A percentile compares a stretch with the other conserved stretches of the same genome.
phyloP scores from a whole-genome alignment of 2,888 invertebrate genomes.

The Brachycybe producta region DNA sequence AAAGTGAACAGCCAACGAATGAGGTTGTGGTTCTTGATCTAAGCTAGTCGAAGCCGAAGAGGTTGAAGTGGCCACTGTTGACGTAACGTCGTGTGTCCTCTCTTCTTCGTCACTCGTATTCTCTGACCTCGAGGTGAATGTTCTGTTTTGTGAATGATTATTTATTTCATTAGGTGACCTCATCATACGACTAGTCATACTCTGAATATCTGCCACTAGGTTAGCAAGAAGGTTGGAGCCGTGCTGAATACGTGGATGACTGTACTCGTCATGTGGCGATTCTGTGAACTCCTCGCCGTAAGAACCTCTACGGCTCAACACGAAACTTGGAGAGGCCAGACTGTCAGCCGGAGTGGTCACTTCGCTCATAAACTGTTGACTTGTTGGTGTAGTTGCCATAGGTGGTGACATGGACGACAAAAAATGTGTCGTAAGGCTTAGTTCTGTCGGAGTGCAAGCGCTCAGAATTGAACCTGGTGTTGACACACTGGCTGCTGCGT shows the following conservation, averaged over 20 bases:
- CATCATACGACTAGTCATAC: conserved; percentile 13
- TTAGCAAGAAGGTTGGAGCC: neutral
- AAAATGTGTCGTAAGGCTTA: conserved; percentile 5
- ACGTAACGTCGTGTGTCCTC: too few species aligned
- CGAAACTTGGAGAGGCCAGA: neutral
- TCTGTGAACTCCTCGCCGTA: neutral
- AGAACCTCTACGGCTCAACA: neutral
- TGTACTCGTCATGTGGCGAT: neutral
- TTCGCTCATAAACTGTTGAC: conserved; percentile 14
- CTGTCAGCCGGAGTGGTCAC: conserved; percentile 11
- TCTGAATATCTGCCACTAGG: conserved; percentile 16
- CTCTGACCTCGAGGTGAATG: too few species aligned
- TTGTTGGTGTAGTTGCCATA: conserved; percentile 19
- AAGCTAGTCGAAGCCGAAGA: too few species aligned
- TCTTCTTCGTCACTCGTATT: too few species aligned
- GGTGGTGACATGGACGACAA: conserved; percentile 15
- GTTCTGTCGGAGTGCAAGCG: conserved; percentile 14
- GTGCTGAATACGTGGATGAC: neutral
- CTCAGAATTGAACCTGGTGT: conserved; percentile 18
- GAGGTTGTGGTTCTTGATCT: too few species aligned
- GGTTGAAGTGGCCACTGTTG: too few species aligned
- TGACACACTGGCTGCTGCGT: conserved; percentile 7
- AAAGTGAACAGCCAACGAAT: too few species aligned
- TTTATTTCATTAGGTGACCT: too few species aligned
- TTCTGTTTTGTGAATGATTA: too few species aligned